Conservation (phyloP, 2,888 invertebrate species). For the Pollenia labialis region DNA sequence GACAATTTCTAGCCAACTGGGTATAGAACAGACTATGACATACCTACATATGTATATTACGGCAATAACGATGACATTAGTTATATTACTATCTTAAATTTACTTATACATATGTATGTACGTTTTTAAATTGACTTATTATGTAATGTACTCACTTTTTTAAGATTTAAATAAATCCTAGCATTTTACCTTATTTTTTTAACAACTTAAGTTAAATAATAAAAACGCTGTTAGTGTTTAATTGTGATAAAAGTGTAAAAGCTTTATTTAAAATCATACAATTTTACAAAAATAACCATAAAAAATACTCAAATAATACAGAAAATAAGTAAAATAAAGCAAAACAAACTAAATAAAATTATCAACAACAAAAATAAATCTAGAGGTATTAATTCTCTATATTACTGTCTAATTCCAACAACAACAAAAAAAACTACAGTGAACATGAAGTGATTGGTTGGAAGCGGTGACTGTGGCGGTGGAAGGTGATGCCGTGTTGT, state of each 20-base stretch:
- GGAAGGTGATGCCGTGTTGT: conserved; percentile 20
- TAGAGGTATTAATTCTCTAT: conserved; percentile 10
- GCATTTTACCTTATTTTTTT: background rate
- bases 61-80: too few species aligned
- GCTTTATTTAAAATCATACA: conserved; percentile 55
- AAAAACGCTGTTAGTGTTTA: conserved; percentile 58
- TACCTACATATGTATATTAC: too few species aligned
- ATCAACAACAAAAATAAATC: conserved; percentile 23
- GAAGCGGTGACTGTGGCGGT: background rate
- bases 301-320: conserved; percentile 35
- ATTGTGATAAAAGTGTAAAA: conserved; percentile 60
- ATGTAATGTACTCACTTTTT: too few species aligned
- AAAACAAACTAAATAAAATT: conserved; percentile 17
- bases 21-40: too few species aligned
- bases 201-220: background rate
- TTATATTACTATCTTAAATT: too few species aligned
- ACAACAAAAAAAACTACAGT: conserved; percentile 42
- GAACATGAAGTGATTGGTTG: conserved; percentile 1
- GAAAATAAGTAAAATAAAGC: background rate
- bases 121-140: too few species aligned
- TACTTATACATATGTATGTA: too few species aligned
- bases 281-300: background rate
- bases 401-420: conserved; percentile 27
- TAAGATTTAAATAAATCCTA: background rate
- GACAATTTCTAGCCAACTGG: too few species aligned